Base-by-base conservation (phyloP, 2,888 invertebrate genomes). In the Cordilura impudica region DNA sequence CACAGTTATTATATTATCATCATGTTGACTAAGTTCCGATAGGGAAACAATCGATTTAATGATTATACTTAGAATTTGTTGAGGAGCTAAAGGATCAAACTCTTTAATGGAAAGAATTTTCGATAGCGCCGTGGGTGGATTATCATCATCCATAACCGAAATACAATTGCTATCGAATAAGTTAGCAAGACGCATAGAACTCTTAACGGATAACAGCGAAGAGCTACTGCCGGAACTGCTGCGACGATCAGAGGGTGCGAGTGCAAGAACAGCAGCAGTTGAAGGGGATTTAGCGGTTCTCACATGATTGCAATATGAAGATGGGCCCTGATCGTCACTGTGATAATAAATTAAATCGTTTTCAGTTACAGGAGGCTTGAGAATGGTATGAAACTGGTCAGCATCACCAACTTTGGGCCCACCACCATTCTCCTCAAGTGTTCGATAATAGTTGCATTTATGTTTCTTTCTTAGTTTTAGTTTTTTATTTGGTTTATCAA, bases 11-110 rank as follows among this genome's bases (percentile, higher is more conserved):
- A 86, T 84, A 66, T 88, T 88, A 67, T 88, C 85, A 26, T 88
- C 86, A 2, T 87, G 86, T 72, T 85, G 83, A 75, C 87, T 87
- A 80, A 89, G 83, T 71, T 88, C 86, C 70, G 86, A 84, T 16
- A 89, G 81, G 12, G 89, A 89, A 18, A 89, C 84, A 10, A 88
- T 88, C 19, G 86, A 83, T 81, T 88, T 89, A 47, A 87, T 88
- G 18, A 85, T 83, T 14, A 88, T 84, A 61, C 88, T 85, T 26
- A 87, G 84, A 74, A 85, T 83, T 45, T 82, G 71, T 51, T 86
- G 84, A 29, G 87, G 85, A 19, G 86, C 87, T 75, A 86, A 84
- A 0, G 88, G 86, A 84, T 87, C 88, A 47, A 87, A 88, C 18
- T 87, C 85, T n/a, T 87, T 87, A 78, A 87, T 76, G 2, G 85